Evolutionary conservation across 2,113 vertebrate species (phyloP), one percentile per base, ranked within the genome.

Genomic region (Nansenia antarctica): DNA sequence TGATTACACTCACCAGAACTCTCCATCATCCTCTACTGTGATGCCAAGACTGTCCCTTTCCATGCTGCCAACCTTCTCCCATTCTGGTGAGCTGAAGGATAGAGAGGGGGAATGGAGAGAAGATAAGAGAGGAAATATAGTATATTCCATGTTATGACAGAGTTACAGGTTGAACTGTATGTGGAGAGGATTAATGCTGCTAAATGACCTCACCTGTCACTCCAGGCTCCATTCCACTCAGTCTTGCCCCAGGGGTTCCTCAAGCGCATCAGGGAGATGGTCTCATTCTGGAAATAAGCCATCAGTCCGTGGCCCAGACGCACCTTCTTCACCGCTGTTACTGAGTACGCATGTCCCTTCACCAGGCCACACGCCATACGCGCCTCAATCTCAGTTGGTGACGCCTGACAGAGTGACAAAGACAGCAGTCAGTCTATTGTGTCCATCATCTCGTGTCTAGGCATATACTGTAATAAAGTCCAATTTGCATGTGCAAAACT

Each of bases 141-240:
- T n/a, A n/a, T n/a, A n/a, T n/a, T n/a, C n/a, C n/a, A n/a, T n/a
- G n/a, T n/a, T n/a, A n/a, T n/a, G n/a, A n/a, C n/a, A n/a, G n/a
- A n/a, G n/a, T n/a, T n/a, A n/a, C n/a, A 49, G 12, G 14, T 30
- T 29, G 9, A 29, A 32, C 9, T 7, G 7, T 8, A 20, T 1
- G 15, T 18, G 27, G 62, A n/a, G 26, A 65, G 27, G 42, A 14
- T 34, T 15, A 35, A 6, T 9, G 1, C 57, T 0, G 0, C 14
- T 5, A 31, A 3, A 3, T 64, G 34, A 66, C 66, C 94, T 89
- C 77, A 98, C 96, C 86, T 91, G 89, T 99, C 97, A 0, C 96
- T 96, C 97, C 97, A 99, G 15, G 95, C 65, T 0, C 96, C 96
- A 0, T 86, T 95, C 97, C 96, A 99, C 76, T 99, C 97, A 0